phyloP scores from a whole-genome alignment of 2,888 invertebrate species.

The Lasioglossum figueresi region DNA sequence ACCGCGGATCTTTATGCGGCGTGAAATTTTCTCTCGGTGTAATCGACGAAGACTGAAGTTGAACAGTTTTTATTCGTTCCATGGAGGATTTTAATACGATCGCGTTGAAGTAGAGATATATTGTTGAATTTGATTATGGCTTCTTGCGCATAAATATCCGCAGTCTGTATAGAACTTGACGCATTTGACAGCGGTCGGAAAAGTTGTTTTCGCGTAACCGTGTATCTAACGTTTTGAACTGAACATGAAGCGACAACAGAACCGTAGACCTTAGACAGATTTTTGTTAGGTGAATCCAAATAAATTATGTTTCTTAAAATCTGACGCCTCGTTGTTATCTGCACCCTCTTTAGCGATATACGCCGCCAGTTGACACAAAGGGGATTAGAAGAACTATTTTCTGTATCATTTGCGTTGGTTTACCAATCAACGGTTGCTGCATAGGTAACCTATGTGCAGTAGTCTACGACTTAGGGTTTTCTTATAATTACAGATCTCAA shows the following conservation, averaged over 20 bases:
- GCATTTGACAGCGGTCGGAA: not conserved
- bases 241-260: not conserved
- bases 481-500: not conserved
- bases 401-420: not conserved
- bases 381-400: not conserved
- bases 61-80: not conserved
- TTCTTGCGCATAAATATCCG: not conserved
- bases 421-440: too few relatives aligned
- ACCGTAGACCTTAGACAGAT: slow-evolving; percentile 5
- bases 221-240: not conserved
- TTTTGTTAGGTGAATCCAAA: not conserved
- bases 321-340: not conserved
- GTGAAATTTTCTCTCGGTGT: not conserved
- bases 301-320: slow-evolving; percentile 21
- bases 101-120: not conserved
- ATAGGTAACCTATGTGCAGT: not conserved
- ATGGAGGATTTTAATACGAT: not conserved
- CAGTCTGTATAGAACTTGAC: not conserved
- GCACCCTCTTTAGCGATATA: not conserved
- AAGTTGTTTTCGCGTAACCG: slow-evolving; percentile 8
- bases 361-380: not conserved
- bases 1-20: slow-evolving; percentile 3
- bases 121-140: not conserved
- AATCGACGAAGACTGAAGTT: not conserved
- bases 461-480: not conserved